A percentile compares a stretch with the other conserved stretches of the same genome.
These are phyloP conservation scores for Rhagoletis pomonella DNA, from an alignment of 1,140 invertebrate species.

Conservation along the genomic window DNA sequence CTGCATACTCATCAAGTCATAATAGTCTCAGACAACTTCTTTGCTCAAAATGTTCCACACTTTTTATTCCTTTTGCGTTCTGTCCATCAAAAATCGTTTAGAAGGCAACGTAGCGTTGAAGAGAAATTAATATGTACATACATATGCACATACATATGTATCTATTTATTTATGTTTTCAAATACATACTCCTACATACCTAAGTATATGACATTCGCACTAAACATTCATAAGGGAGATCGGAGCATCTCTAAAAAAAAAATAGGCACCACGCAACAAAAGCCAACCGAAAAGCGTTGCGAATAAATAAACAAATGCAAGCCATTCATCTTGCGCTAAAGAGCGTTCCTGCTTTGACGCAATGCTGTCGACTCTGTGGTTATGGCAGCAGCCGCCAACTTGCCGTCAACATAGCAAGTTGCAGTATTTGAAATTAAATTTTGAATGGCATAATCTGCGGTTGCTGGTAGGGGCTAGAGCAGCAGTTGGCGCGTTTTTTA, in stretches of 20 bases:
- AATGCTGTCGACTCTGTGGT: neutral
- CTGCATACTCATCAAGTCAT: too few relatives aligned
- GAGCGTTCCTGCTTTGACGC: neutral
- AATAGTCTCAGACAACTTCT: too few relatives aligned
- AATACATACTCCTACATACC: too few relatives aligned
- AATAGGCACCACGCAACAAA: neutral
- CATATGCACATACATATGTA: neutral
- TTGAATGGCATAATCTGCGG: constrained; percentile 40
- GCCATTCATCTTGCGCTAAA: constrained; percentile 18
- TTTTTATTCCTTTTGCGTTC: neutral
- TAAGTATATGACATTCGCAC: too few relatives aligned
- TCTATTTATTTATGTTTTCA: too few relatives aligned
- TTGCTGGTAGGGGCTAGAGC: neutral
- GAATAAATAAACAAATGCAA: constrained; percentile 35
- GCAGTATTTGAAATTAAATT: constrained; percentile 31
- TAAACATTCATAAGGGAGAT: neutral
- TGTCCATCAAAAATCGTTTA: neutral
- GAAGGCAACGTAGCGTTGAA: neutral
- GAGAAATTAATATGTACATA: neutral
- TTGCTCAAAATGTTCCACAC: too few relatives aligned
- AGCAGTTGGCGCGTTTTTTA: neutral
- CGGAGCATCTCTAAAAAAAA: neutral
- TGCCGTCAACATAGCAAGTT: constrained; percentile 18
- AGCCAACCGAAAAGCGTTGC: neutral
- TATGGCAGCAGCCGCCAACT: constrained; percentile 28